Evolutionary conservation across 2,113 vertebrate species (phyloP).

Genomic region (Turdus rufiventris): DNA sequence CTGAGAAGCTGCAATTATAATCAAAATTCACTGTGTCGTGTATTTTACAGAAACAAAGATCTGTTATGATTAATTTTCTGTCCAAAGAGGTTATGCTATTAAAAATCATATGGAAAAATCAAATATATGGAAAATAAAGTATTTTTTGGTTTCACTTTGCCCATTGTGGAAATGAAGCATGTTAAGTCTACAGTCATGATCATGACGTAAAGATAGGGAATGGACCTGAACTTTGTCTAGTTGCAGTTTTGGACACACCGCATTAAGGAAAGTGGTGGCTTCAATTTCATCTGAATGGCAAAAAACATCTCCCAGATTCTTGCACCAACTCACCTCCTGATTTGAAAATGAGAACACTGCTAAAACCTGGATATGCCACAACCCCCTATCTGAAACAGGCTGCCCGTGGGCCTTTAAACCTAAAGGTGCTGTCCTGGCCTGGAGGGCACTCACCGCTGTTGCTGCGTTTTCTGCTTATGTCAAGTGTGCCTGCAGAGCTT

Average conservation of each 20-base stretch:
- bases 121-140: background rate
- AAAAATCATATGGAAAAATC: background rate
- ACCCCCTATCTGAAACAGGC: background rate
- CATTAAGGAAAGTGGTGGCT: background rate
- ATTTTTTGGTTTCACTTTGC: background rate
- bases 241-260: background rate
- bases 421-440: background rate
- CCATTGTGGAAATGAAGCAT: background rate
- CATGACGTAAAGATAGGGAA: background rate
- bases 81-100: background rate
- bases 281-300: background rate
- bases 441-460: conserved; percentile 82
- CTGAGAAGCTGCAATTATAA: background rate
- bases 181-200: background rate
- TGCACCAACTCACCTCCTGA: background rate
- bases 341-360: background rate
- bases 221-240: background rate
- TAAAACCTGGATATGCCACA: background rate
- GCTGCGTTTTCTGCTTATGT: conserved; percentile 83
- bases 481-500: conserved; percentile 74
- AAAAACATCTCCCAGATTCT: background rate
- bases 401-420: background rate
- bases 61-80: background rate
- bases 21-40: background rate
- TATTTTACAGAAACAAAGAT: background rate